Evolutionary conservation across 2,113 vertebrate genomes (phyloP), one percentile per base, ranked within the genome.

Genomic region (Cebidichthys violaceus): DNA sequence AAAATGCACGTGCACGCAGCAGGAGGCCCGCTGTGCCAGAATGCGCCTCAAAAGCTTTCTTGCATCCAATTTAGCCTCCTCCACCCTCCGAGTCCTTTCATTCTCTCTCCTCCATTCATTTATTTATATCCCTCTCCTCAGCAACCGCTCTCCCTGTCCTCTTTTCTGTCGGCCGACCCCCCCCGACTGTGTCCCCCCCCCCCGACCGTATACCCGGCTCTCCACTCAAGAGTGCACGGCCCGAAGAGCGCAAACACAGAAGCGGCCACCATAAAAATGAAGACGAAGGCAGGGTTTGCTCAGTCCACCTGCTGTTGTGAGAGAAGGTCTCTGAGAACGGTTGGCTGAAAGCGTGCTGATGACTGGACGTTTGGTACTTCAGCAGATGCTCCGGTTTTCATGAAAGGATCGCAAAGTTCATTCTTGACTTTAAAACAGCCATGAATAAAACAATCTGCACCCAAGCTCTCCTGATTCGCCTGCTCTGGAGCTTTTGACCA

Each of bases 101-200:
- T 71, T 88, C 75, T 80, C 69, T 73, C 64, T 70, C 54, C 69
- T 65, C 59, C 81, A 77, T 83, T 94, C 78, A 90, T 90, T 89
- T 92, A 92, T 92, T 92, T 91, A 90, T 90, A 89, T 81, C 86
- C 65, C 55, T 75, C 80, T 71, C 79, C 65, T 85, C 78, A 84
- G 80, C 57, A 27, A n/a, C 45, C 15, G 20, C 35, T 6, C 6
- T 8, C 64, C 33, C 18, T 14, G 9, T 45, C 66, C 41, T 72
- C 45, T 47, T 43, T 55, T 64, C 78, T 75, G 65, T 9, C 45
- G 1, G 41, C 60, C 35, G 43, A 66, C 82, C 61, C 55, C 45
- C 54, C 22, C 59, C 18, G 37, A 37, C 66, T 70, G 78, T 70
- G 84, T 73, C 31, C 4, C 31, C 31, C 33, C 4, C 33, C 6